These are phyloP conservation scores for Tragopan temminckii DNA, from an alignment of 2,797 vertebrate genomes.

Conservation along the genomic window DNA sequence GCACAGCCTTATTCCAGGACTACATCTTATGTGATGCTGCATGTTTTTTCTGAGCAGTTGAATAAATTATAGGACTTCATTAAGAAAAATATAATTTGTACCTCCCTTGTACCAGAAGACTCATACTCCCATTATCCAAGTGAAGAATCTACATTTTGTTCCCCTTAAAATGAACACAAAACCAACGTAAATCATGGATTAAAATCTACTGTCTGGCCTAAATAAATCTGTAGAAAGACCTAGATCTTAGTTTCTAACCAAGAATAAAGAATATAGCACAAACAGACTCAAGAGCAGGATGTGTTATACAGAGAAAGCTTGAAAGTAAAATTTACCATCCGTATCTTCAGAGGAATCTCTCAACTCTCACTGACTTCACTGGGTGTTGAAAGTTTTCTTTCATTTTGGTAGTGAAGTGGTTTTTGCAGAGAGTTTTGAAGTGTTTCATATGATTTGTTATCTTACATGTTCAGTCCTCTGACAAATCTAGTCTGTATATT, in stretches of 20 bases:
- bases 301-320: not conserved
- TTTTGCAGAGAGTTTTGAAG: not conserved
- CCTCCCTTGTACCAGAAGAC: not conserved
- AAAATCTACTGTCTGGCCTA: not conserved
- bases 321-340: not conserved
- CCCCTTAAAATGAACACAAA: not conserved
- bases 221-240: not conserved
- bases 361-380: not conserved
- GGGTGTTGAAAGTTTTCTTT: not conserved
- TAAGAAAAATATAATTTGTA: not conserved
- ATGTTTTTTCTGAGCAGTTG: not conserved
- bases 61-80: not conserved
- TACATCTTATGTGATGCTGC: not conserved
- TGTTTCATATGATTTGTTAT: not conserved
- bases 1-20: not conserved
- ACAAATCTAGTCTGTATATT: not conserved
- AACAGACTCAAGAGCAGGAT: not conserved
- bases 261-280: not conserved
- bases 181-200: not conserved
- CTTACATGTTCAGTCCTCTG: accelerated
- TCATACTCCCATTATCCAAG: not conserved
- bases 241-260: not conserved
- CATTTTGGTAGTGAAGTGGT: not conserved
- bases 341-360: not conserved
- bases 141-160: not conserved